A percentile compares a stretch with the other conserved stretches of the same genome.
phyloP scores from a whole-genome alignment of 2,797 vertebrate genomes.

The Sorex maritimensis region DNA sequence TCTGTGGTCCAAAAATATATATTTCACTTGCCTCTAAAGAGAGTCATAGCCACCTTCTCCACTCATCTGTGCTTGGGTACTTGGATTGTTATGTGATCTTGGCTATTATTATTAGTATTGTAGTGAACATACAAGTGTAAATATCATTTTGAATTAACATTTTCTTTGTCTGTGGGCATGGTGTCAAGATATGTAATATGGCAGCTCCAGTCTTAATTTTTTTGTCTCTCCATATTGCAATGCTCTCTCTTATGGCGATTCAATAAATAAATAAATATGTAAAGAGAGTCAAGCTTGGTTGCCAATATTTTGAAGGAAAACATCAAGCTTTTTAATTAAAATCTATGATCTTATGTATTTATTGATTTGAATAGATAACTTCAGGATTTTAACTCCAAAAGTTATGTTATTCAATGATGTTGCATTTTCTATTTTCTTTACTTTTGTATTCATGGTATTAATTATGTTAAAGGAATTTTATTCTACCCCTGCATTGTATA shows the following conservation, averaged over 20 bases:
- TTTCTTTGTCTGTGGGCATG: no score
- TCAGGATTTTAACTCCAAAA: background rate
- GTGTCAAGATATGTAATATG: no score
- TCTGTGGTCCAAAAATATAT: background rate
- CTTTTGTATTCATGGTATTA: constrained; percentile 45
- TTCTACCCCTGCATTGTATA: constrained; percentile 32
- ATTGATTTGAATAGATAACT: background rate
- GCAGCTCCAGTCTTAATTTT: no score
- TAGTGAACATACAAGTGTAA: no score
- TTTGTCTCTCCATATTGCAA: no score
- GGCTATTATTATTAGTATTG: no score
- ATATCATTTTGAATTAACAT: no score
- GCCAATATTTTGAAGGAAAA: constrained; percentile 39
- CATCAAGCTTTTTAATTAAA: constrained; percentile 56
- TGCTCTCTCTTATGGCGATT: no score
- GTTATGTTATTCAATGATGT: background rate
- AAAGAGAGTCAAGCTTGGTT: background rate
- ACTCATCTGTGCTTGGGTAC: no score
- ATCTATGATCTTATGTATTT: constrained; percentile 27
- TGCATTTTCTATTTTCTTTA: background rate
- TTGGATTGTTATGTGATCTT: no score
- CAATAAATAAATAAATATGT: no score
- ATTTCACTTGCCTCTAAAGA: background rate
- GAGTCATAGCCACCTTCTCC: no score
- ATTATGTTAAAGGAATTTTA: background rate